These are phyloP conservation scores for Scaptomyza pallida DNA, from an alignment of 1,140 invertebrate species.

Conservation along the genomic window DNA sequence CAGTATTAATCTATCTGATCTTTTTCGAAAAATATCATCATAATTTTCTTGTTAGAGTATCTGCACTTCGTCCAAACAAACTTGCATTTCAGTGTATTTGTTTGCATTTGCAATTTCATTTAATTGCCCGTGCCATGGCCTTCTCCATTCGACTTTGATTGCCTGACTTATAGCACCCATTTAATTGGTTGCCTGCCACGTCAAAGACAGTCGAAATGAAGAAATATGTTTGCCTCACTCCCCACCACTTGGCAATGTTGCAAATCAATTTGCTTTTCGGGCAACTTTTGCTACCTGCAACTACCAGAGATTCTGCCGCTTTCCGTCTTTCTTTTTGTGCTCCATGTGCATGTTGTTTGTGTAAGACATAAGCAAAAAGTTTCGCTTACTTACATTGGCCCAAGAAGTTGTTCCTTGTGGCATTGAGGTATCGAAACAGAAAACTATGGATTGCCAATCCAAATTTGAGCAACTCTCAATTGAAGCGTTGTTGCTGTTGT, in stretches of 20 bases:
- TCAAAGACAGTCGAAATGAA: conserved; percentile 69
- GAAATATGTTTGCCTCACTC: conserved; percentile 48
- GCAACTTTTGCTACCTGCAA: conserved; percentile 64
- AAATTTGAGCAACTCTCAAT: conserved; percentile 35
- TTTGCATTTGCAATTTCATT: conserved; percentile 60
- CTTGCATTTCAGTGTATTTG: conserved; percentile 23
- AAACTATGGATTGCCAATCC: conserved; percentile 18
- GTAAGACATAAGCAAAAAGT: conserved; percentile 70
- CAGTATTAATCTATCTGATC: no score
- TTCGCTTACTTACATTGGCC: conserved; percentile 72
- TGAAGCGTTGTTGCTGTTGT: conserved; percentile 49
- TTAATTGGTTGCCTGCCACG: conserved; percentile 68
- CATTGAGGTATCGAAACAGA: conserved; percentile 3
- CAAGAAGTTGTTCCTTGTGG: conserved; percentile 30
- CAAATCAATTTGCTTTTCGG: conserved; percentile 74
- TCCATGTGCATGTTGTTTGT: conserved; percentile 66
- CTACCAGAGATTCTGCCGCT: neutral
- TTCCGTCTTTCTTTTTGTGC: neutral
- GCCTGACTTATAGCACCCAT: conserved; percentile 65
- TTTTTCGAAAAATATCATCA: no score
- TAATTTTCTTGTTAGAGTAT: conserved; percentile 24
- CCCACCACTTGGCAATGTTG: conserved; percentile 48
- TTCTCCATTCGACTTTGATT: conserved; percentile 45
- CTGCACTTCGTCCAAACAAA: conserved; percentile 1
- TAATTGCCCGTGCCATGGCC: conserved; percentile 44